Percentiles rank a stretch among this genome's conserved stretches.
Conservation (phyloP, 2,113 vertebrate species). For the Hiodon alosoides region DNA sequence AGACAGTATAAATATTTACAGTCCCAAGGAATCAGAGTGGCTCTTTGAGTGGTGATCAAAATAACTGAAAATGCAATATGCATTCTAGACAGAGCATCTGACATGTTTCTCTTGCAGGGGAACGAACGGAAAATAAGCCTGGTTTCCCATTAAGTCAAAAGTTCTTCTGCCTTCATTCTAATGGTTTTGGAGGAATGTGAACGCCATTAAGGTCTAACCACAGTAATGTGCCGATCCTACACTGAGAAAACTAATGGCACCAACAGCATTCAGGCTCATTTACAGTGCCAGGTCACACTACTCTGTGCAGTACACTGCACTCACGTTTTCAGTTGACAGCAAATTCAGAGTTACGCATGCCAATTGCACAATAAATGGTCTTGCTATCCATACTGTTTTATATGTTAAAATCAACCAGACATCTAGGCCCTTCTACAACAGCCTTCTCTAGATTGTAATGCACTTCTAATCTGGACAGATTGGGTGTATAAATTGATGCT, state of each 20-base stretch:
- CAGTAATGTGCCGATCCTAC: conserved; percentile 33
- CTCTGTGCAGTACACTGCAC: neutral
- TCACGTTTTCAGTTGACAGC: neutral
- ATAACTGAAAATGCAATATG: conserved; percentile 21
- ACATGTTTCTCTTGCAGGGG: conserved; percentile 41
- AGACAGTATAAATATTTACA: conserved; percentile 56
- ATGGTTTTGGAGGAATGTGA: conserved; percentile 31
- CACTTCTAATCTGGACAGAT: too few relatives aligned
- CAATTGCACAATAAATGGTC: too few relatives aligned
- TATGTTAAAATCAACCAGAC: too few relatives aligned
- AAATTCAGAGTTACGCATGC: too few relatives aligned
- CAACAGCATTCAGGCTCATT: neutral
- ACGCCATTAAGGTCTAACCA: conserved; percentile 35
- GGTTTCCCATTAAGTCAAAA: conserved; percentile 28
- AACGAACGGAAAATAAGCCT: conserved; percentile 33
- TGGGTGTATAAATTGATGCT: too few relatives aligned
- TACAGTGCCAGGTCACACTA: neutral
- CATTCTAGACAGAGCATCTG: conserved; percentile 40
- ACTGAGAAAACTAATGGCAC: neutral
- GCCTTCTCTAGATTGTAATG: too few relatives aligned
- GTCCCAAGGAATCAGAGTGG: conserved; percentile 52
- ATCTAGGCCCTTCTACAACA: too few relatives aligned
- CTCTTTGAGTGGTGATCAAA: conserved; percentile 51
- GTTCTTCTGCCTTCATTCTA: conserved; percentile 42
- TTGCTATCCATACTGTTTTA: too few relatives aligned